These are phyloP conservation scores for Blastobasis adustella DNA, from an alignment of 2,888 invertebrate species.

Conservation along the genomic window DNA sequence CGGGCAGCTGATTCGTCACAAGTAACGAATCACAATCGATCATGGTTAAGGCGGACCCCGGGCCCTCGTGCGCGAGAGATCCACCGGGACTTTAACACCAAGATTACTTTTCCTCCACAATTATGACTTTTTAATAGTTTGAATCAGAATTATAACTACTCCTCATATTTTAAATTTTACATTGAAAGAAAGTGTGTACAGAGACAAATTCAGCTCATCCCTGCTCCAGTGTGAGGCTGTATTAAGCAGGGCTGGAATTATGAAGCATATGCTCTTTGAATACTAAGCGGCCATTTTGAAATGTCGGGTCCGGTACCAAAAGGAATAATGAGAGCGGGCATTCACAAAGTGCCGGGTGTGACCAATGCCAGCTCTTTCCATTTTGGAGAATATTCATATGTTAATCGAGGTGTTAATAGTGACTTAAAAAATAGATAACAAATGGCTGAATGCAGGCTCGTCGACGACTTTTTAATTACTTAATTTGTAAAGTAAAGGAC, in stretches of 20 bases:
- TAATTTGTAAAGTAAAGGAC: constrained; percentile 1
- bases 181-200: no score
- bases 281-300: constrained; percentile 57
- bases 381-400: constrained; percentile 39
- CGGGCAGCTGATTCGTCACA: no score
- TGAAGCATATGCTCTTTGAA: constrained; percentile 67
- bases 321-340: constrained; percentile 29
- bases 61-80: no score
- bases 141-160: no score
- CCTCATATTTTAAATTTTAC: no score
- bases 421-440: background rate
- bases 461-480: constrained; percentile 8
- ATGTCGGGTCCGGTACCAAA: constrained; percentile 35
- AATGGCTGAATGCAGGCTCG: constrained; percentile 3
- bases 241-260: constrained; percentile 68
- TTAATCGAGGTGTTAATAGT: constrained; percentile 32
- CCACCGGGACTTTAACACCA: no score
- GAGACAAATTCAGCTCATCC: constrained; percentile 14
- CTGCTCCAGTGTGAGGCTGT: constrained; percentile 61
- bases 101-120: no score
- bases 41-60: no score
- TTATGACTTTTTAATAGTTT: no score
- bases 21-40: no score
- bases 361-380: constrained; percentile 38
- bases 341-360: constrained; percentile 34